These are phyloP conservation scores for Enteromius treurensis DNA, from an alignment of 2,797 vertebrate genomes.

Conservation along the genomic window DNA sequence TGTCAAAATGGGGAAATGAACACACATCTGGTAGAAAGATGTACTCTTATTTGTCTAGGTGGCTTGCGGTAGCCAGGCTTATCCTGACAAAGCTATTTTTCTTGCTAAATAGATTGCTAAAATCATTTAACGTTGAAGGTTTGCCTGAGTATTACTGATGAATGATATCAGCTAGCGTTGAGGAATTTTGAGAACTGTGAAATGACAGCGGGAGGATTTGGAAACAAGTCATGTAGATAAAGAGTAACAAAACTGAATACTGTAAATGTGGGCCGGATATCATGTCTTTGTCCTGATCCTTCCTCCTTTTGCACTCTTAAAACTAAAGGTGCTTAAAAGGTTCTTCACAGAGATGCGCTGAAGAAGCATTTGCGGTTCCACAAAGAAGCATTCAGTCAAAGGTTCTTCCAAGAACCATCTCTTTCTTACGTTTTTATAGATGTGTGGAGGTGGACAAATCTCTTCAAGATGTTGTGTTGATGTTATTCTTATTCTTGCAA, in stretches of 20 bases:
- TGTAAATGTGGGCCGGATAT: conserved; percentile 74
- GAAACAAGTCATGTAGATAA: conserved; percentile 67
- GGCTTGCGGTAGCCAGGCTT: conserved; percentile 34
- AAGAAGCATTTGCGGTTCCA: no score
- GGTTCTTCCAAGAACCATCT: no score
- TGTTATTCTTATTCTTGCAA: no score
- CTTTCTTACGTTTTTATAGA: no score
- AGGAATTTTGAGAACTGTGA: conserved; percentile 56
- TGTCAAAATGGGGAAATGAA: conserved; percentile 56
- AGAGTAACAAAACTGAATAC: conserved; percentile 74
- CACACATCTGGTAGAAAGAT: conserved; percentile 71
- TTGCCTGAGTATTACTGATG: conserved; percentile 53
- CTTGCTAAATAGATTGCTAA: conserved; percentile 21
- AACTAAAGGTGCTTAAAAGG: no score
- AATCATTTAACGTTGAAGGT: conserved; percentile 51
- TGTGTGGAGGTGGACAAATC: conserved; percentile 57
- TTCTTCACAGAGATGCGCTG: no score
- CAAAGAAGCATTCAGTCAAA: no score
- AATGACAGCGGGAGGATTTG: conserved; percentile 71
- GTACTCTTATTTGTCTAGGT: conserved; percentile 62
- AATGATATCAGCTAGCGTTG: conserved; percentile 13
- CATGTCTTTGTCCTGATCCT: conserved; percentile 68
- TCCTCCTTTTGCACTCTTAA: no score
- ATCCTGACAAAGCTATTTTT: conserved; percentile 55
- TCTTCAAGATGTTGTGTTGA: not conserved